A percentile compares a stretch with the other conserved stretches of the same genome.
Conservation (phyloP, 2,888 invertebrate species). For the Synergus itoensis region DNA sequence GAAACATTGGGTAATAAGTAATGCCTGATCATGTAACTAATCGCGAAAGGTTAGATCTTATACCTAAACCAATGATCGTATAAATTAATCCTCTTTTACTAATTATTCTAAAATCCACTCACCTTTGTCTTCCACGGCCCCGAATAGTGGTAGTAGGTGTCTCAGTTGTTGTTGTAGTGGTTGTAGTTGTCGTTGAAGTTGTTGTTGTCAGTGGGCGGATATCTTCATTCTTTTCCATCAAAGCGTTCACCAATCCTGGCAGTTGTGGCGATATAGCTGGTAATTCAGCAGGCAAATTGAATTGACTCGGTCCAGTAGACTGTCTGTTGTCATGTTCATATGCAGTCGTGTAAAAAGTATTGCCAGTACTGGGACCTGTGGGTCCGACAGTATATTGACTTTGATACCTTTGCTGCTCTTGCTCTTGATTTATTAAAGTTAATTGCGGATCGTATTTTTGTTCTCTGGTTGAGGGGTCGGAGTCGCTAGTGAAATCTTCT, state of each 20-base stretch:
- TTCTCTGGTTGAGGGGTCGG: slow-evolving; percentile 56
- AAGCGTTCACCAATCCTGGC: slow-evolving; percentile 82
- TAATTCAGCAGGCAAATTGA: slow-evolving; percentile 80
- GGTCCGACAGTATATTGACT: slow-evolving; percentile 59
- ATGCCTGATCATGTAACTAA: too few relatives aligned
- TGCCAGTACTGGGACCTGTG: slow-evolving; percentile 52
- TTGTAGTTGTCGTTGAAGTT: slow-evolving; percentile 62
- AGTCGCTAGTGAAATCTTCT: slow-evolving; percentile 52
- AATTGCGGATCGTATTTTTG: slow-evolving; percentile 55
- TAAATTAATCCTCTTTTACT: background rate
- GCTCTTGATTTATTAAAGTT: slow-evolving; percentile 51
- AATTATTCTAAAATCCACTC: slow-evolving; percentile 32
- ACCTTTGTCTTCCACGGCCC: slow-evolving; percentile 68
- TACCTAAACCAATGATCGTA: too few relatives aligned
- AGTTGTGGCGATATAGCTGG: slow-evolving; percentile 81
- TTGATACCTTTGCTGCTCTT: slow-evolving; percentile 54
- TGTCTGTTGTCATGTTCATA: slow-evolving; percentile 49
- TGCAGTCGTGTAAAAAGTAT: slow-evolving; percentile 54
- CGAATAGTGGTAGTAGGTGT: slow-evolving; percentile 66
- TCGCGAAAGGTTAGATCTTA: too few relatives aligned
- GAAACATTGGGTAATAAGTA: background rate
- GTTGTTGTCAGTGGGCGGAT: slow-evolving; percentile 59
- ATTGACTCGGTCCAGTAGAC: slow-evolving; percentile 77
- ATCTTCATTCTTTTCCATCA: slow-evolving; percentile 79
- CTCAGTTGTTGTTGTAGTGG: slow-evolving; percentile 61